Conservation (phyloP, 2,797 vertebrate species). For the Propithecus perrieri region DNA sequence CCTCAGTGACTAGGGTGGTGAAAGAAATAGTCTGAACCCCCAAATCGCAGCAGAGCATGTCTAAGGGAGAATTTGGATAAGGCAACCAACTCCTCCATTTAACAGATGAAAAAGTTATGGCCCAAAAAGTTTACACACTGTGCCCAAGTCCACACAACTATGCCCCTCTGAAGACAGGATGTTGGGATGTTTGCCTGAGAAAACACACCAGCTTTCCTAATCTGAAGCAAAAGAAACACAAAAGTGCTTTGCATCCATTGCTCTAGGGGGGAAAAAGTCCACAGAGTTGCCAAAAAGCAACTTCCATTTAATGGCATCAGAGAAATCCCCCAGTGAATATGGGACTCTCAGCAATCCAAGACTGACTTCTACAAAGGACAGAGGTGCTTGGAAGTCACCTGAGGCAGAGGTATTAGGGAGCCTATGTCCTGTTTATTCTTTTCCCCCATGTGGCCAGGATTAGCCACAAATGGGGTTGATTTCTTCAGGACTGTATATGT, state of each 20-base stretch:
- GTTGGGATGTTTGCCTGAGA: background rate
- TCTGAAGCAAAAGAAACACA: slow-evolving; percentile 5
- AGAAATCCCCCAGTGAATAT: background rate
- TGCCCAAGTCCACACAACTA: background rate
- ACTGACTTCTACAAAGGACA: background rate
- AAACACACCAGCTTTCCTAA: slow-evolving; percentile 25
- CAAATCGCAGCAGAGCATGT: background rate
- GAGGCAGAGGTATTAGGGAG: background rate
- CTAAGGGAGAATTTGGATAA: background rate
- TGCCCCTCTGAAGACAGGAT: background rate
- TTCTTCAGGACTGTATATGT: background rate
- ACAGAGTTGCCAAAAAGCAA: background rate
- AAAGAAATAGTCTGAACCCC: background rate
- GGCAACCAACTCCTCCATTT: background rate
- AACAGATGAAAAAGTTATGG: background rate
- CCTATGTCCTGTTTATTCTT: background rate
- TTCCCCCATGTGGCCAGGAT: background rate
- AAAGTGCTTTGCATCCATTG: background rate
- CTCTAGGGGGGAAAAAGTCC: background rate
- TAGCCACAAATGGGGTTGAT: background rate
- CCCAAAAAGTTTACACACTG: background rate
- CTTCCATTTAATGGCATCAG: background rate
- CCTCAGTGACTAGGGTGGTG: background rate
- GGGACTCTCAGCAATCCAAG: background rate
- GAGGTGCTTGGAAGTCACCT: background rate